Evolutionary conservation across 2,888 invertebrate species (phyloP), one percentile per base, ranked within the genome.

Genomic region (Epirrhoe alternata): DNA sequence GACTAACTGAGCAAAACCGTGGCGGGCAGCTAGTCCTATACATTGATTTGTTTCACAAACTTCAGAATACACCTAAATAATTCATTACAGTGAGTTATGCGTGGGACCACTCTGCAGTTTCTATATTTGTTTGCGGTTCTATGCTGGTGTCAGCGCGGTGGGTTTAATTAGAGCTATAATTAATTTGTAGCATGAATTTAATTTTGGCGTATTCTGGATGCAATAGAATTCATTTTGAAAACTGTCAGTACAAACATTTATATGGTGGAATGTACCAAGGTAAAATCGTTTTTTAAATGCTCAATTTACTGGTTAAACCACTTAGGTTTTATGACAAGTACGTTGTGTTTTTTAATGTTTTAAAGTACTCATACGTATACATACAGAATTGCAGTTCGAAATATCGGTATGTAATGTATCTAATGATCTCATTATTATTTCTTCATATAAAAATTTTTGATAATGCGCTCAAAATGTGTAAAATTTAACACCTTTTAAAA

Each of bases 161-260:
- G 60, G 69, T 77, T 77, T 78, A 74, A 78, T 76, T 74, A 73
- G 70, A 66, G 68, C 60, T 71, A 54, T 66, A 71, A 74, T 77
- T 75, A 75, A 76, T 75, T 71, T 64, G 51, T 51, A 51, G 63
- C 24, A 38, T 14, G 52, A 51, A 62, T 55, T 45, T 60, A 66
- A n/a, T 45, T 62, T 62, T 62, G 53, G 49, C 47, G 16, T 47
- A 42, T 42, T 2, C 12, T 42, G 38, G 24, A 5, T 33, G 33
- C 7, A 7, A 7, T 33, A 42, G 12, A 42, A 42, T 12, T 12
- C 12, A 4, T 42, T 12, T 12, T 42, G 12, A 42, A 42, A 42
- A 10, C 4, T 42, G 12, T 12, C 12, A 42, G 38, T 42, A 12
- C 12, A 42, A 42, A 3, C 38, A 42, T 4, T 12, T 12, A 4